phyloP scores from a whole-genome alignment of 2,797 vertebrate species.

The Sparidentex hasta region DNA sequence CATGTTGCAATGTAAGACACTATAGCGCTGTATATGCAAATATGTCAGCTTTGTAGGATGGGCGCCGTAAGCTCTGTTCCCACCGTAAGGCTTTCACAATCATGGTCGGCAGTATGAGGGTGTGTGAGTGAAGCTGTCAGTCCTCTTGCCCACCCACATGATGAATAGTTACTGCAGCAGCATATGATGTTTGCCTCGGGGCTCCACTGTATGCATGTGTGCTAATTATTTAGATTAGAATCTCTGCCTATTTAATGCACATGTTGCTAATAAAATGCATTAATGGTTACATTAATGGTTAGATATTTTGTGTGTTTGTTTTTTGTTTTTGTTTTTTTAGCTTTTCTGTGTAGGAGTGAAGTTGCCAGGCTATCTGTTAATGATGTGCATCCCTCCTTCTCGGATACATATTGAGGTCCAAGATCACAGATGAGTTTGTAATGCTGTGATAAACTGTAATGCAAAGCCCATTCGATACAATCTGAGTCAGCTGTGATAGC shows the following conservation, averaged over 20 bases:
- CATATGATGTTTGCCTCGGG: constrained; percentile 54
- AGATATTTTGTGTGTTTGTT: not conserved
- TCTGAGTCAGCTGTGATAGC: not conserved
- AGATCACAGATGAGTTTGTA: not conserved
- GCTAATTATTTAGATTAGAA: constrained; percentile 72
- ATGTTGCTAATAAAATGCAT: constrained; percentile 43
- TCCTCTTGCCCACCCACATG: constrained; percentile 45
- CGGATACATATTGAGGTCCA: not conserved
- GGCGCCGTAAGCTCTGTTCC: constrained; percentile 32
- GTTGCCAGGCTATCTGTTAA: not conserved
- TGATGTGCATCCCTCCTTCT: not conserved
- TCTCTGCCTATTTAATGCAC: constrained; percentile 40
- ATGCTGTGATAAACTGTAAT: not conserved
- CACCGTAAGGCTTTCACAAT: constrained; percentile 39
- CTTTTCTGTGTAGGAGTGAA: not conserved
- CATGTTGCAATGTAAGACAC: constrained; percentile 32
- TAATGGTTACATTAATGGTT: constrained; percentile 26
- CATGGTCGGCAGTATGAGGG: constrained; percentile 33
- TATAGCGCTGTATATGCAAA: constrained; percentile 59
- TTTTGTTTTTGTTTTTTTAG: too few relatives aligned
- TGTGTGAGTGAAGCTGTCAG: constrained; percentile 44
- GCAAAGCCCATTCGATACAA: not conserved
- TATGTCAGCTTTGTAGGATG: constrained; percentile 47
- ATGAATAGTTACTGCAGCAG: constrained; percentile 63
- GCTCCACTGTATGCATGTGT: constrained; percentile 46